Percentiles rank a stretch among this genome's conserved stretches.
Evolutionary conservation across 2,113 vertebrate genomes (phyloP).

Genomic region (Galemys pyrenaicus): DNA sequence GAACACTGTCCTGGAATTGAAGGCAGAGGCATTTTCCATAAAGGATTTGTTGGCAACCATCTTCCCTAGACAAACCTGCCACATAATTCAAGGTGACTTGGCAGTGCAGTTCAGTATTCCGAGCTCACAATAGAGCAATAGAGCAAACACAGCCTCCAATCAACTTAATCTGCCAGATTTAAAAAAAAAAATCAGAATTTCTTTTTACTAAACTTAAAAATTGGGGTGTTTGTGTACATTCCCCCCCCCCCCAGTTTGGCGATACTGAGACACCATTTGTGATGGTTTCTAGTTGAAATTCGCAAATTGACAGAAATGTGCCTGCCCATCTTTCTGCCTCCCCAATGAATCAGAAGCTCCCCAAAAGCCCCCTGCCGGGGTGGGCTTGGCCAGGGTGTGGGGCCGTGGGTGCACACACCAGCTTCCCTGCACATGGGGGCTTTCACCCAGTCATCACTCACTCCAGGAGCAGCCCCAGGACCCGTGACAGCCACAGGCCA

Average conservation of each 20-base stretch:
- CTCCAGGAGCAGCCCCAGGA: too few species aligned
- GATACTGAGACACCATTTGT: not conserved
- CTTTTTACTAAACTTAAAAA: not conserved
- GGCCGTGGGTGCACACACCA: too few species aligned
- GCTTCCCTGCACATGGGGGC: too few species aligned
- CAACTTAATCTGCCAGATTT: not conserved
- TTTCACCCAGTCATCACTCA: too few species aligned
- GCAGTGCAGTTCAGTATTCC: not conserved
- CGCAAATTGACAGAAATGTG: not conserved
- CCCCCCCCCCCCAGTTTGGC: too few species aligned
- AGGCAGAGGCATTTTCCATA: too few species aligned
- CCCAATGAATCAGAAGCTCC: not conserved
- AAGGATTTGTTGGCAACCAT: not conserved
- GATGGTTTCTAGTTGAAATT: not conserved
- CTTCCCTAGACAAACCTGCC: not conserved
- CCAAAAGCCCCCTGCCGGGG: not conserved
- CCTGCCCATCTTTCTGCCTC: not conserved
- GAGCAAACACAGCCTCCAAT: too few species aligned
- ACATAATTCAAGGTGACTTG: not conserved
- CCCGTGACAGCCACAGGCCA: too few species aligned
- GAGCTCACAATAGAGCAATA: accelerated
- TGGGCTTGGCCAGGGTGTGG: too few species aligned
- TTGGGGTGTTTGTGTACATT: not conserved
- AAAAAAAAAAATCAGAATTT: not conserved
- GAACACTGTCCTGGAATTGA: not conserved